Evolutionary conservation across 1,140 invertebrate genomes (phyloP).

Genomic region (Caerostris extrusa): DNA sequence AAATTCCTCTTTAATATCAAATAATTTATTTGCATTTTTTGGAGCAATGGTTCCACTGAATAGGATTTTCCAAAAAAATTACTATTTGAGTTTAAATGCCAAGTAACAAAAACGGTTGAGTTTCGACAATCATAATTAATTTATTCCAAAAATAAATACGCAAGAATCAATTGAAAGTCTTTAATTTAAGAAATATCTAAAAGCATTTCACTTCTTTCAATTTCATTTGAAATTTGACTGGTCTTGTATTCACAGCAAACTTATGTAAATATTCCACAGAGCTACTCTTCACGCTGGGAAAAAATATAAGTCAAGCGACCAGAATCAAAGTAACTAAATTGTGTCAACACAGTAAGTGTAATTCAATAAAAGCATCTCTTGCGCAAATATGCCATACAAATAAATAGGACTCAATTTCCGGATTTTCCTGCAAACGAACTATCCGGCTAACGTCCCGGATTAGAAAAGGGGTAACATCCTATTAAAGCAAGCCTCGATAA

Average conservation of each 20-base stretch:
- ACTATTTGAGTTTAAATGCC: too few species aligned
- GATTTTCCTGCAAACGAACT: neutral
- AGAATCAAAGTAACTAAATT: neutral
- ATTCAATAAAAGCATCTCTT: neutral
- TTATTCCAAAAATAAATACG: neutral
- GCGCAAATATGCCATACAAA: neutral
- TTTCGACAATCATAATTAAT: neutral
- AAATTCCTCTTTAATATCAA: too few species aligned
- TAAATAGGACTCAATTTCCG: neutral
- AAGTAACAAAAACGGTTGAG: too few species aligned
- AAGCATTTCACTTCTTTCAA: neutral
- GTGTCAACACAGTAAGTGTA: conserved; percentile 1
- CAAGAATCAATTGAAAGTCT: conserved; percentile 1
- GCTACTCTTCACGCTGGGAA: neutral
- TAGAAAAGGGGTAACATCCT: conserved; percentile 18
- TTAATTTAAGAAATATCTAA: neutral
- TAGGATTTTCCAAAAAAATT: too few species aligned
- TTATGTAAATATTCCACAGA: neutral
- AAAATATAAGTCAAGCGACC: neutral
- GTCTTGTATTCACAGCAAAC: neutral
- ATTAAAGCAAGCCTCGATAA: neutral
- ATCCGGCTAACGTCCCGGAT: neutral
- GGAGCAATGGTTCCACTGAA: too few species aligned
- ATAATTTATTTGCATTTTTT: too few species aligned
- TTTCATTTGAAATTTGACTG: neutral